These are phyloP conservation scores for Callipepla californica DNA, from an alignment of 2,113 vertebrate species.

Conservation along the genomic window DNA sequence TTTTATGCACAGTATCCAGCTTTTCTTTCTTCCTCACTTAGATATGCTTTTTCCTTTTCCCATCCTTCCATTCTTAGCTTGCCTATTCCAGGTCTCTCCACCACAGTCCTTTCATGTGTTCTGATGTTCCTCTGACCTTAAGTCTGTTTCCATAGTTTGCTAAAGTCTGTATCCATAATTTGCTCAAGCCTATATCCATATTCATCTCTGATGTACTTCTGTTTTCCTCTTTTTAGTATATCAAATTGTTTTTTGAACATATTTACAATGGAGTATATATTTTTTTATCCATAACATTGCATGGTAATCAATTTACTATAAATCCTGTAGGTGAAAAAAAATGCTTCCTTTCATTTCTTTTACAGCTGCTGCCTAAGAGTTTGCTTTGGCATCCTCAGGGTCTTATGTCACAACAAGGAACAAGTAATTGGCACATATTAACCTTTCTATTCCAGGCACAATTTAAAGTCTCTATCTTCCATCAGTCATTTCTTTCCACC, in stretches of 20 bases:
- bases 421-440: background rate
- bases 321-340: background rate
- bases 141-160: too few species aligned
- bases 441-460: background rate
- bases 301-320: background rate
- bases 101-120: background rate
- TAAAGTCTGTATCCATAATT: background rate
- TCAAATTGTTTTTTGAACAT: background rate
- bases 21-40: background rate
- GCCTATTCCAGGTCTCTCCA: background rate
- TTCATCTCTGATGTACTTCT: background rate
- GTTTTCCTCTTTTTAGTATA: background rate
- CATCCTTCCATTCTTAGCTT: background rate
- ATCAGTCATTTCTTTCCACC: background rate
- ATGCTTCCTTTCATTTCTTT: slow-evolving; percentile 25
- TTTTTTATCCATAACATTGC: background rate
- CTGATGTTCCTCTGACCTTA: background rate
- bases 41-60: background rate
- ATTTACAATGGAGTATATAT: background rate
- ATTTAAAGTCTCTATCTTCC: slow-evolving; percentile 4
- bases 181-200: background rate
- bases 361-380: background rate
- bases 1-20: background rate
- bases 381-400: background rate
- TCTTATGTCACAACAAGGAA: slow-evolving; percentile 26